Evolutionary conservation across 2,888 invertebrate species (phyloP), one percentile per base, ranked within the genome.

Genomic region (Drosophila pegasa): DNA sequence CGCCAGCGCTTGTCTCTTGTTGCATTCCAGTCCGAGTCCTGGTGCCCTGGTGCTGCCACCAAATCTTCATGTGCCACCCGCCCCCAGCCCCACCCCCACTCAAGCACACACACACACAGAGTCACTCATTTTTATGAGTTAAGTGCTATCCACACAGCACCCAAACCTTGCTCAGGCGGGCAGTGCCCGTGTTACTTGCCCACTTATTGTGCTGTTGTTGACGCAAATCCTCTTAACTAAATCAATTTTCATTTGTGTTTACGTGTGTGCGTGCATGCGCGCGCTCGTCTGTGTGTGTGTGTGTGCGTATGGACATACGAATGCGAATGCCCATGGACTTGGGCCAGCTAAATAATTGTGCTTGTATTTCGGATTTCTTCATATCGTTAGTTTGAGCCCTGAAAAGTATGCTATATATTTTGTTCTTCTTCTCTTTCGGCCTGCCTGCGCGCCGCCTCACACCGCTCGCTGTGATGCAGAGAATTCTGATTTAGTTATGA

Each of bases 201-300:
- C 84, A 83, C 87, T 84, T 86, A 87, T 87, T 88, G 84, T 84
- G 73, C 87, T 84, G 84, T 87, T 84, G 87, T 87, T 88, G 84
- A 88, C 84, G 87, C 87, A 84, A 84, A 84, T 84, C 84, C 84
- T 84, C 84, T 84, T 88, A 84, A 88, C 87, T 84, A 84, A 84
- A 84, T 84, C 88, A 84, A 84, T 84, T 84, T 88, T 84, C 88
- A 84, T 84, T 83, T 86, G 83, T 88, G 62, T 66, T 79, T 70
- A 61, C 73, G 67, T 62, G 70, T 60, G 69, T 66, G 64, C n/a
- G 38, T 38, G 22, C 45, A 47, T 43, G 62, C 48, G 3, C 9
- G 7, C 16, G 16, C 1, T 3, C 16, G 3, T 38, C 7, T 27
- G 16, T 25, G n/a, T 41, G 5, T 4, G 7, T 43, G 38, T 40